Percentiles rank a stretch among this genome's conserved stretches.
Evolutionary conservation across 2,113 vertebrate species (phyloP).

Genomic region (Strix aluco): DNA sequence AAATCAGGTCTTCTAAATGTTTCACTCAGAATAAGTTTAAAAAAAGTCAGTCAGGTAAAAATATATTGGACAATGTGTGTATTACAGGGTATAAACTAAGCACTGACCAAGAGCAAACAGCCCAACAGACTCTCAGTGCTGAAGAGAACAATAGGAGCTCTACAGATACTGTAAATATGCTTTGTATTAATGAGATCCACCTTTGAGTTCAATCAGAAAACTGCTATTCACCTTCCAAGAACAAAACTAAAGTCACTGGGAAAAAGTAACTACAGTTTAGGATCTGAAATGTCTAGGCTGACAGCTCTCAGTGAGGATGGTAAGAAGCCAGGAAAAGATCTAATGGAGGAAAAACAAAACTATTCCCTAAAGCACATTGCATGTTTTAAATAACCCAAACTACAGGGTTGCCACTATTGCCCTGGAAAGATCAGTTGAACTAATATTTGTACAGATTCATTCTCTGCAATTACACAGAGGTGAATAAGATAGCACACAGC

Average conservation of each 20-base stretch:
- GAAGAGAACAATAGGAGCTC: not conserved
- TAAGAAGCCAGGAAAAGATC: not conserved
- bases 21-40: not conserved
- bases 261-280: not conserved
- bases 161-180: not conserved
- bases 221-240: not conserved
- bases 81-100: not conserved
- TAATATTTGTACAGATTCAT: conserved; percentile 27
- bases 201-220: not conserved
- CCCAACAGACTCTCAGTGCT: not conserved
- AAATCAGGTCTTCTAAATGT: not conserved
- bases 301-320: not conserved
- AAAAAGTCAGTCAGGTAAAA: not conserved
- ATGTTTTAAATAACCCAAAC: not conserved
- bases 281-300: not conserved
- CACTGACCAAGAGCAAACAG: not conserved
- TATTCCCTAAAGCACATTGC: not conserved
- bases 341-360: not conserved
- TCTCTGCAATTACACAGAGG: not conserved
- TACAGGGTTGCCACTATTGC: not conserved
- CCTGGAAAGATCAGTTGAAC: not conserved
- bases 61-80: not conserved
- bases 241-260: not conserved
- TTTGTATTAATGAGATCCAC: not conserved
- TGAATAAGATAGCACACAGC: not conserved